Conservation (phyloP, 2,888 invertebrate genomes). For the Clanis bilineata region DNA sequence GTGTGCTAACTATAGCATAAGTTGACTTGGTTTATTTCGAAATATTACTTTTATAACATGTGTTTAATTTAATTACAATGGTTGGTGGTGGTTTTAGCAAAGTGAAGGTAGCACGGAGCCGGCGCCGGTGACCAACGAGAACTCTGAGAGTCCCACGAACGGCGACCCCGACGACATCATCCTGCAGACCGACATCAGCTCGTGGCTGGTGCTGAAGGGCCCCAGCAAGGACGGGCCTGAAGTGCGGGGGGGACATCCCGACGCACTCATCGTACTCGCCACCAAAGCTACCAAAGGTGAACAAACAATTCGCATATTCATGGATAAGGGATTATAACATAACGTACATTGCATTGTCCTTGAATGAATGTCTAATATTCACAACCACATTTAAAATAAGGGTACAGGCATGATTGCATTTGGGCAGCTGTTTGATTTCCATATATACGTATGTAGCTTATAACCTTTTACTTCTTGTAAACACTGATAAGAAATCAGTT, state of each 20-base stretch:
- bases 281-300: slow-evolving; percentile 95
- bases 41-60: no score
- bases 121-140: slow-evolving; percentile 34
- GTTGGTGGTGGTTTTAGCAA: slow-evolving; percentile 38
- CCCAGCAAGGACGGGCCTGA: slow-evolving; percentile 94
- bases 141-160: slow-evolving; percentile 32
- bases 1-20: no score
- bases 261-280: slow-evolving; percentile 97
- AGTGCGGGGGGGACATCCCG: slow-evolving; percentile 95
- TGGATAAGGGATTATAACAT: neutral
- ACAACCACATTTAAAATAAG: slow-evolving; percentile 9
- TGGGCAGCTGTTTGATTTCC: slow-evolving; percentile 7
- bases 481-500: neutral
- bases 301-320: neutral
- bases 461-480: neutral
- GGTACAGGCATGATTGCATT: slow-evolving; percentile 22
- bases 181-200: slow-evolving; percentile 90
- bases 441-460: neutral
- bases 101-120: slow-evolving; percentile 65
- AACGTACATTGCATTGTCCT: slow-evolving; percentile 15
- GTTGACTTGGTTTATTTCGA: no score
- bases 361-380: slow-evolving; percentile 17
- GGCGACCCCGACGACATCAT: slow-evolving; percentile 83
- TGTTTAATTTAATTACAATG: neutral
- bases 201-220: slow-evolving; percentile 90